A percentile compares a stretch with the other conserved stretches of the same genome.
These are phyloP conservation scores for Gymnogyps californianus DNA, from an alignment of 2,113 vertebrate species.

Conservation along the genomic window DNA sequence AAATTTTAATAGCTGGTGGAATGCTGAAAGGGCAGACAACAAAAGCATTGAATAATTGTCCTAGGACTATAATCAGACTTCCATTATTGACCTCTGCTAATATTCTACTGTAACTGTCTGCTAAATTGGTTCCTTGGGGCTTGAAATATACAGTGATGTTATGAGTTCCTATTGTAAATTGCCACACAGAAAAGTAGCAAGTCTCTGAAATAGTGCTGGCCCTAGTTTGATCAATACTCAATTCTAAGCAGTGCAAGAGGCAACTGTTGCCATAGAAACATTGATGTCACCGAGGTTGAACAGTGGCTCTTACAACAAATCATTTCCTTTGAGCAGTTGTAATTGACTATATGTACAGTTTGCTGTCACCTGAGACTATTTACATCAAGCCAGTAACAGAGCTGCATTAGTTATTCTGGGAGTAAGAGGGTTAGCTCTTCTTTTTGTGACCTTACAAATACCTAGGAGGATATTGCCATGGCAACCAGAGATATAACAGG, in stretches of 20 bases:
- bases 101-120: conserved; percentile 92
- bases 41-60: conserved; percentile 89
- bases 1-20: conserved; percentile 73
- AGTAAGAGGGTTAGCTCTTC: conserved; percentile 82
- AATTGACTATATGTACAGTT: conserved; percentile 96
- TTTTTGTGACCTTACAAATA: conserved; percentile 89
- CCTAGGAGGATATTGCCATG: conserved; percentile 87
- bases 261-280: conserved; percentile 92
- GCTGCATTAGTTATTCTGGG: conserved; percentile 89
- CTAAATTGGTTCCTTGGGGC: conserved; percentile 99
- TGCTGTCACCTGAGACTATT: conserved; percentile 91
- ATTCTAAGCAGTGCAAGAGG: conserved; percentile 95
- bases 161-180: conserved; percentile 93
- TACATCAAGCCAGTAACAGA: conserved; percentile 87
- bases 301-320: conserved; percentile 93
- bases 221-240: conserved; percentile 96
- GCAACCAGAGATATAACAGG: conserved; percentile 79
- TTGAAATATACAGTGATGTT: conserved; percentile 89
- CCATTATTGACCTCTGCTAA: conserved; percentile 98
- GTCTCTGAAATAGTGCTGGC: conserved; percentile 83
- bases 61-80: conserved; percentile 92
- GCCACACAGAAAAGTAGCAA: conserved; percentile 85
- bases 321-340: conserved; percentile 95
- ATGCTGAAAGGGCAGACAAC: conserved; percentile 88
- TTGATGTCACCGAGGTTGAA: conserved; percentile 96